phyloP scores from a whole-genome alignment of 2,797 vertebrate species.

The Helostoma temminkii region DNA sequence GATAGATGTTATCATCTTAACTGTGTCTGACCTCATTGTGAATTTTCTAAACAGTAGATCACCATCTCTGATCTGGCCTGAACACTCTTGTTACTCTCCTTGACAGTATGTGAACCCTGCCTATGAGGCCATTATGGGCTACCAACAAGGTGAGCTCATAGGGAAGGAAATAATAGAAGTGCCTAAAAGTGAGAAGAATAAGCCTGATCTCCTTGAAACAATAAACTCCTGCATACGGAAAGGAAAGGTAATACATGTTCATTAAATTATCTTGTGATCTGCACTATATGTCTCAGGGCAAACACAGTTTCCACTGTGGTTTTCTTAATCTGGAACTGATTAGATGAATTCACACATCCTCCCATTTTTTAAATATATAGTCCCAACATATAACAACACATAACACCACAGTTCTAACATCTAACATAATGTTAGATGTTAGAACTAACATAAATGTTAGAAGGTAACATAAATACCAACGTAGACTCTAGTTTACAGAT shows the following conservation, averaged over 20 bases:
- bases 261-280: slow-evolving; percentile 5
- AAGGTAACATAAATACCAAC: neutral
- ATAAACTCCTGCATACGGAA: slow-evolving; percentile 95
- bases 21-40: slow-evolving; percentile 23
- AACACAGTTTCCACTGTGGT: neutral
- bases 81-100: slow-evolving; percentile 46
- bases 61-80: neutral
- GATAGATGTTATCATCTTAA: slow-evolving; percentile 1
- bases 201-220: slow-evolving; percentile 94
- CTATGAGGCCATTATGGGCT: slow-evolving; percentile 96
- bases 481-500: slow-evolving; percentile 19
- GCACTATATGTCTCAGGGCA: neutral
- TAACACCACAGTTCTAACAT: too few species aligned
- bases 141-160: slow-evolving; percentile 93
- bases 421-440: too few species aligned
- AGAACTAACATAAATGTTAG: too few species aligned
- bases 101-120: slow-evolving; percentile 96
- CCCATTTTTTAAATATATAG: too few species aligned
- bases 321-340: neutral
- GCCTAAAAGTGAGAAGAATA: slow-evolving; percentile 97
- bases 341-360: neutral
- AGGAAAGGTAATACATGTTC: slow-evolving; percentile 90
- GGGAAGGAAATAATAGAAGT: slow-evolving; percentile 96
- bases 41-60: slow-evolving; percentile 4
- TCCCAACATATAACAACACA: too few species aligned